Base-by-base conservation (phyloP, 2,888 invertebrate genomes). In the Pseudococcus viburni region DNA sequence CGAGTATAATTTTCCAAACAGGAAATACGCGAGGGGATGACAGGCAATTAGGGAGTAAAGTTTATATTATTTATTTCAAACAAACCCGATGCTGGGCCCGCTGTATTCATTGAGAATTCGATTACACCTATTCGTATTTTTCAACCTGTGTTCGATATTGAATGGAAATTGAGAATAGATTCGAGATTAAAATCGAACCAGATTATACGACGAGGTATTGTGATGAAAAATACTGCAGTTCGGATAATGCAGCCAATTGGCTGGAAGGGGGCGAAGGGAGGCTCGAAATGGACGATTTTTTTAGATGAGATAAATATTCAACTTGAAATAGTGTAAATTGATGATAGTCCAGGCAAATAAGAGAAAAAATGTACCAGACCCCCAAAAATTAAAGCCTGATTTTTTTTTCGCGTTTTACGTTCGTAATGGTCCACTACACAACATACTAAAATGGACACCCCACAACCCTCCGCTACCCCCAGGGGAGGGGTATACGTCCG, bases 11-110 rank as follows among this genome's bases (percentile, higher is more conserved):
- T 64, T 59, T 64, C 64, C 9, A 12, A 64, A 64, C 64, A 64
- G 64, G 64, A 64, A 64, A 19, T 64, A 64, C 64, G 7, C 64
- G 11, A 42, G 22, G 19, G 64, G 64, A 64, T 64, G 64, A 64
- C 64, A 64, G 64, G 64, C 64, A 64, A 64, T 64, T 64, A 64
- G 64, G 64, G 64, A 64, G 64, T 64, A 64, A 64, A 64, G 19
- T 64, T 64, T 64, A 64, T 64, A 64, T 64, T 22, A 64, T n/a
- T 59, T 55, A 55, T 59, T 64, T 64, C 64, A 64, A 64, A 64
- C 64, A 64, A 64, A 64, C 64, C 2, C 4, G 55, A 22, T 22
- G 22, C 22, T 64, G 64, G 64, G 9, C 64, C 22, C 22, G 64
- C 22, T 64, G 64, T 22, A 64, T 64, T 64, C 64, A 64, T 64